These are phyloP conservation scores for Psittacula echo DNA, from an alignment of 2,797 vertebrate species.

Conservation along the genomic window DNA sequence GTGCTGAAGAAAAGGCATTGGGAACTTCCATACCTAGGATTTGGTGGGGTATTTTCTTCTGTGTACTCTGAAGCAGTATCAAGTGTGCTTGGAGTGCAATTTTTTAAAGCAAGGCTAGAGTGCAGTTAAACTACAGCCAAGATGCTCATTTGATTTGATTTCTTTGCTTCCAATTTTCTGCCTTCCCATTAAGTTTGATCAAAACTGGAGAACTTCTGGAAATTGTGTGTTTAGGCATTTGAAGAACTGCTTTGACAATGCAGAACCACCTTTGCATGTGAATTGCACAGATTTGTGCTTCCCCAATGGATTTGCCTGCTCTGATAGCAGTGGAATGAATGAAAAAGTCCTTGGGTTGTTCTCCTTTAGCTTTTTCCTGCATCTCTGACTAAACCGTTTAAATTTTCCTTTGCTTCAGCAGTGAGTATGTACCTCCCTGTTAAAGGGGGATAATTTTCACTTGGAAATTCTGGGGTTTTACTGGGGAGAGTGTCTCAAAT, in stretches of 20 bases:
- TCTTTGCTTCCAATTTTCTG: neutral
- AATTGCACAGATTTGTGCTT: neutral
- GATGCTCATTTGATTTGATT: neutral
- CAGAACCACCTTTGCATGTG: neutral
- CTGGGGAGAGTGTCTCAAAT: neutral
- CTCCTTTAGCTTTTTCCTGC: neutral
- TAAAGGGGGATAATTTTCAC: neutral
- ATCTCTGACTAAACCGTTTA: neutral
- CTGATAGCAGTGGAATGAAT: neutral
- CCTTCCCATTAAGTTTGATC: neutral
- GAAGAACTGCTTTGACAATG: neutral
- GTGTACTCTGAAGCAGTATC: neutral
- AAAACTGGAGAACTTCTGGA: neutral
- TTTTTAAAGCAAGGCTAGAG: neutral
- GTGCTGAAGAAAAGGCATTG: neutral
- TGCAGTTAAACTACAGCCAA: neutral
- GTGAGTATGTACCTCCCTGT: accelerated
- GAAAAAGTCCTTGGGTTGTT: neutral
- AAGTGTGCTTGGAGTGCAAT: neutral
- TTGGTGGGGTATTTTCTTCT: neutral
- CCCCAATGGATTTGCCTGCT: neutral
- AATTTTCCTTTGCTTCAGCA: neutral
- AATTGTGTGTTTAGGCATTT: neutral
- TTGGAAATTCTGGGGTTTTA: accelerated
- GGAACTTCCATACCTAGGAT: neutral